phyloP scores from a whole-genome alignment of 2,888 invertebrate species.

The Ellobium chinense region DNA sequence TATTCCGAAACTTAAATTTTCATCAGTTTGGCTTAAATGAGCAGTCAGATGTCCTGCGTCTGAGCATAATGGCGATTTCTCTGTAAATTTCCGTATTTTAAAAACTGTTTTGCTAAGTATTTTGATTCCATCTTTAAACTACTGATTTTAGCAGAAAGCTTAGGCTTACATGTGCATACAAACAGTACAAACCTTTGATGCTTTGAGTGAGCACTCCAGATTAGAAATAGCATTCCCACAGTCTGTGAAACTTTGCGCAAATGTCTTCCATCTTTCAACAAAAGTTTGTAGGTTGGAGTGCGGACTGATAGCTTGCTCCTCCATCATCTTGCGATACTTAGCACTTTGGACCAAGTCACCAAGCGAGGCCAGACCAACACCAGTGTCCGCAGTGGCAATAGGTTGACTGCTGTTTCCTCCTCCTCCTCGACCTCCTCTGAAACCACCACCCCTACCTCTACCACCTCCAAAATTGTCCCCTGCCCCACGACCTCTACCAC shows the following conservation, averaged over 20 bases:
- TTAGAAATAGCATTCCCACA: conserved; percentile 40
- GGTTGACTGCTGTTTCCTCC: neutral
- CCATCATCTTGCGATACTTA: neutral
- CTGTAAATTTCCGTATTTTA: too few species aligned
- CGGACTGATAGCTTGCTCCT: neutral
- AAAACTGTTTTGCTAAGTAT: too few species aligned
- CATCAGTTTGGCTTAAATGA: too few species aligned
- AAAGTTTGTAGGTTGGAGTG: neutral
- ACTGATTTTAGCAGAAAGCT: neutral
- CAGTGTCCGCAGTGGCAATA: neutral
- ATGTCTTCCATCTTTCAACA: conserved; percentile 25
- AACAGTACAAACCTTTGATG: conserved; percentile 27
- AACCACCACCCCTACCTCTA: neutral
- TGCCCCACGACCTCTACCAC: neutral
- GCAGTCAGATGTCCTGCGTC: too few species aligned
- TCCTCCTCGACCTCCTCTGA: neutral
- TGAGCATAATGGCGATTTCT: too few species aligned
- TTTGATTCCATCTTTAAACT: neutral
- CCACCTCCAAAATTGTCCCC: neutral
- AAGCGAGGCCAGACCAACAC: neutral
- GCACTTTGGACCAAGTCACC: neutral
- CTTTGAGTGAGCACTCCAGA: conserved; percentile 40
- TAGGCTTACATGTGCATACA: neutral
- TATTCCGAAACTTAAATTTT: too few species aligned
- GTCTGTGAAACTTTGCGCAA: conserved; percentile 17